Conservation (phyloP, 2,113 vertebrate species). For the cat (Felis catus) region F.catus_Fca126_mat1.0 CM031420.1:77841001-77841500, state of each 20-base stretch:
- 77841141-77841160: background rate
- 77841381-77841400: background rate
- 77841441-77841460: background rate
- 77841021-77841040: background rate
- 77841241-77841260: background rate
- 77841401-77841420: background rate
- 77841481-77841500: constrained; percentile 12
- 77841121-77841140: background rate
- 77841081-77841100: background rate
- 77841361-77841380: background rate
- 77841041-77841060: background rate
- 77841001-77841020: background rate
- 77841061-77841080: background rate
- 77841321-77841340: background rate
- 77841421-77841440: background rate
- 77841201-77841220: background rate
- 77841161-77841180: background rate
- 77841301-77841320: background rate
- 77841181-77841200: background rate
- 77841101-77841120: background rate
- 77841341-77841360: constrained; percentile 10
- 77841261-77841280: background rate
- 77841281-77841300: background rate
- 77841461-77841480: background rate
- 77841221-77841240: background rate